Percentiles rank a stretch among this genome's conserved stretches.
phyloP scores from a whole-genome alignment of 2,113 vertebrate genomes.

The Labeo catla region DNA sequence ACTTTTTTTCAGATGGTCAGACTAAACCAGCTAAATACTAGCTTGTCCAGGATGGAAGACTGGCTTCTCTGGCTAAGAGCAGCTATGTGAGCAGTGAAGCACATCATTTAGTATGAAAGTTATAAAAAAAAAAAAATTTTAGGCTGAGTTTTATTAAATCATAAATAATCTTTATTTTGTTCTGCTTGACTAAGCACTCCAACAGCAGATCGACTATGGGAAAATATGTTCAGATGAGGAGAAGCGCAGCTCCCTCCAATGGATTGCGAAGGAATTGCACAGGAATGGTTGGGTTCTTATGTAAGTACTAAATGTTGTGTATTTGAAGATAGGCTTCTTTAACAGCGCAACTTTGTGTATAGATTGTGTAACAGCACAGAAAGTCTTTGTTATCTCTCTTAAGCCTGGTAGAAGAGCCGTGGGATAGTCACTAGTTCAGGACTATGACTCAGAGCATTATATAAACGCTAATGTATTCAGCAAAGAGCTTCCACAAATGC shows the following conservation, averaged over 20 bases:
- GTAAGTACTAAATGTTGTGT: conserved; percentile 23
- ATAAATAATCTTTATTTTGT: neutral
- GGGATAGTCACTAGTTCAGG: conserved; percentile 45
- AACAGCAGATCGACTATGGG: neutral
- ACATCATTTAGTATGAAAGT: neutral
- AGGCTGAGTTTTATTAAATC: neutral
- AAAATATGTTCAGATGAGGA: neutral
- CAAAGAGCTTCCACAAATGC: neutral
- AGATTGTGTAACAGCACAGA: conserved; percentile 65
- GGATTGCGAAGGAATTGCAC: neutral
- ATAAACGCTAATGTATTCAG: conserved; percentile 54
- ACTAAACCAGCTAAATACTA: neutral
- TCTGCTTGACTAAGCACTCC: neutral
- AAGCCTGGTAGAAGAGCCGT: conserved; percentile 41
- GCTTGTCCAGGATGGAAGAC: neutral
- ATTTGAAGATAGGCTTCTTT: neutral
- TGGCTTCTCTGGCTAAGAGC: neutral
- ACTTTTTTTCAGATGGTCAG: too few species aligned
- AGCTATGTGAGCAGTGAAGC: neutral
- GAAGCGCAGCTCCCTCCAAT: conserved; percentile 24
- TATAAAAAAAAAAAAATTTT: neutral
- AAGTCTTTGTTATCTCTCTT: neutral
- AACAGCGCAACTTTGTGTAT: conserved; percentile 29
- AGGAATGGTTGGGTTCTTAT: neutral
- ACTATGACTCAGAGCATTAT: conserved; percentile 68